phyloP scores from a whole-genome alignment of 2,113 vertebrate genomes.

The Callorhinus ursinus region DNA sequence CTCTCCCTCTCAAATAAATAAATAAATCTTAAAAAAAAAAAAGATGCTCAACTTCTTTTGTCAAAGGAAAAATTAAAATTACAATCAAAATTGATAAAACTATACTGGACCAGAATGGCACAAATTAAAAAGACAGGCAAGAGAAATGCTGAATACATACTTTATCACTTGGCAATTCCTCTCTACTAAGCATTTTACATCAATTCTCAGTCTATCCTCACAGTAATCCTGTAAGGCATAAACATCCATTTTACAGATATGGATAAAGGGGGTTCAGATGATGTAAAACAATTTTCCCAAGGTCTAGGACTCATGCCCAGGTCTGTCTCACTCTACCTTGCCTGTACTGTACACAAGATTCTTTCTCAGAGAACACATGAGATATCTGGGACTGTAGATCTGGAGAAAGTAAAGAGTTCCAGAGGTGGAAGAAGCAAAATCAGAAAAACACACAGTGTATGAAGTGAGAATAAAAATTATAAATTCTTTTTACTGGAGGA shows the following conservation, averaged over 20 bases:
- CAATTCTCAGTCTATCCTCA: background rate
- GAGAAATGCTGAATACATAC: background rate
- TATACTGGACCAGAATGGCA: background rate
- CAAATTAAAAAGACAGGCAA: background rate
- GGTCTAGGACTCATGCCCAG: background rate
- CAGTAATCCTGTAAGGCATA: background rate
- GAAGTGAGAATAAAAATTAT: background rate
- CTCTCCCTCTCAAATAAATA: background rate
- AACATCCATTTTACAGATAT: background rate
- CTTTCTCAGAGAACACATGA: background rate
- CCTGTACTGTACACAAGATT: background rate
- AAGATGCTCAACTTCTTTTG: background rate
- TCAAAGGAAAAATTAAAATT: background rate
- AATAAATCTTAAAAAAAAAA: background rate
- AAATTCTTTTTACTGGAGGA: background rate
- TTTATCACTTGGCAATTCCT: background rate
- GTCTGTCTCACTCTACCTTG: background rate
- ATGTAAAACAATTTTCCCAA: background rate
- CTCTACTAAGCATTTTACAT: background rate
- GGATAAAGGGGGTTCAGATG: background rate
- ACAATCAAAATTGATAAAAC: slow-evolving; percentile 23
- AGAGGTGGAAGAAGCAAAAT: background rate
- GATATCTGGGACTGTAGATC: background rate
- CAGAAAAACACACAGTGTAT: background rate
- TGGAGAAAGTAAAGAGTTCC: background rate